Evolutionary conservation across 2,888 invertebrate species (phyloP).

Genomic region (Lasioglossum lativentre): DNA sequence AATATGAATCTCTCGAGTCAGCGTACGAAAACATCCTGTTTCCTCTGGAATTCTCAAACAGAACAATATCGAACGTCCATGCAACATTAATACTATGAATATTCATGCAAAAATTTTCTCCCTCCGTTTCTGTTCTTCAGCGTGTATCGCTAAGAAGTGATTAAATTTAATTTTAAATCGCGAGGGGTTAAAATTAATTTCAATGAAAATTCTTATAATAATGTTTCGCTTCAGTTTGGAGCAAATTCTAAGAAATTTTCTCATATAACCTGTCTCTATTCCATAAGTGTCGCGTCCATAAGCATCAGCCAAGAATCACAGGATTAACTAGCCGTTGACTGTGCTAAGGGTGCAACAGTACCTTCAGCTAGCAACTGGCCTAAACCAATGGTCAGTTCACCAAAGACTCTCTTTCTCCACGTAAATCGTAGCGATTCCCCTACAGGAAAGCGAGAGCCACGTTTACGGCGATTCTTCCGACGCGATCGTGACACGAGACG

Average conservation of each 20-base stretch:
- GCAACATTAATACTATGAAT: too few species aligned
- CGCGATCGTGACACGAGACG: slow-evolving; percentile 4
- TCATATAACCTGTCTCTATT: too few species aligned
- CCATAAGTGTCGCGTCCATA: too few species aligned
- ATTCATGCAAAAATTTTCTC: too few species aligned
- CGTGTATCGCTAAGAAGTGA: too few species aligned
- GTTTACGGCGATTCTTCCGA: not conserved
- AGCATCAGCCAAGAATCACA: too few species aligned
- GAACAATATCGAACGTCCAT: not conserved
- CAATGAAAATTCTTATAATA: too few species aligned
- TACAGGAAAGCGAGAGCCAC: not conserved
- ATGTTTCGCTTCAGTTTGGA: too few species aligned
- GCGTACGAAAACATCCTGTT: not conserved
- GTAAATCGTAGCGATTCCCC: not conserved
- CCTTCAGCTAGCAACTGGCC: not conserved
- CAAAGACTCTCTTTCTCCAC: not conserved
- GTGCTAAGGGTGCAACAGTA: not conserved
- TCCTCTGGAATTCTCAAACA: not conserved
- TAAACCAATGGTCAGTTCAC: not conserved
- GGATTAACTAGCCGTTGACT: not conserved
- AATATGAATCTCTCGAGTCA: not conserved
- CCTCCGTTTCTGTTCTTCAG: too few species aligned
- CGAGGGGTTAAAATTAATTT: too few species aligned
- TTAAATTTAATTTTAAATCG: too few species aligned
- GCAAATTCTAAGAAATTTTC: not conserved